These are phyloP conservation scores for Labrus mixtus DNA, from an alignment of 2,113 vertebrate genomes.

Conservation along the genomic window DNA sequence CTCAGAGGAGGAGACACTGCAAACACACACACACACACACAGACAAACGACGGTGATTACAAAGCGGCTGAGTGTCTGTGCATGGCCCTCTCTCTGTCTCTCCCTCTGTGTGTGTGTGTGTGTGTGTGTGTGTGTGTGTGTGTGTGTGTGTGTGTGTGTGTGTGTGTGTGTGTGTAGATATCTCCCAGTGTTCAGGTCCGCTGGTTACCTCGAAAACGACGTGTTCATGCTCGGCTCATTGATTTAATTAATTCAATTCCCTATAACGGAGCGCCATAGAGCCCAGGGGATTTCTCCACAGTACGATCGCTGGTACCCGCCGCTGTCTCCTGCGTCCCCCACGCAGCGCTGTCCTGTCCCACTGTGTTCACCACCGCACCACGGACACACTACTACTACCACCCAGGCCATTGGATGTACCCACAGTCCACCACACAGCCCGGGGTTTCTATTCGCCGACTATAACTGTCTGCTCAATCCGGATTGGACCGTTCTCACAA, in stretches of 20 bases:
- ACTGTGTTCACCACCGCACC: slow-evolving; percentile 52
- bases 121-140: slow-evolving; percentile 31
- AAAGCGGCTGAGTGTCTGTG: slow-evolving; percentile 60
- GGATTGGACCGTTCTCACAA: slow-evolving; percentile 67
- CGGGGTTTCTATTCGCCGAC: slow-evolving; percentile 62
- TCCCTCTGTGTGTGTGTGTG: background rate
- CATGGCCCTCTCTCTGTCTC: slow-evolving; percentile 64
- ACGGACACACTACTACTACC: slow-evolving; percentile 31
- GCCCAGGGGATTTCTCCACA: background rate
- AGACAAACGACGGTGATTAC: slow-evolving; percentile 51
- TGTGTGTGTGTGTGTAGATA: slow-evolving; percentile 25
- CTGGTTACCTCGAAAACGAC: slow-evolving; percentile 42
- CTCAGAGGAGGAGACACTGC: slow-evolving; percentile 55
- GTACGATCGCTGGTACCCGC: slow-evolving; percentile 29
- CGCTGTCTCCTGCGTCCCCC: slow-evolving; percentile 48
- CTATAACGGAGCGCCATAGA: background rate
- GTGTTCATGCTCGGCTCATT: slow-evolving; percentile 30
- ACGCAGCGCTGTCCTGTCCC: slow-evolving; percentile 58
- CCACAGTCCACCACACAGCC: slow-evolving; percentile 44
- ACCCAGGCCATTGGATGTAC: slow-evolving; percentile 67
- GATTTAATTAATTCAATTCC: slow-evolving; percentile 22
- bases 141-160: background rate
- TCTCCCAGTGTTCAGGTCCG: slow-evolving; percentile 41
- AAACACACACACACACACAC: slow-evolving; percentile 43
- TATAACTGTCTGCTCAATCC: slow-evolving; percentile 37